A percentile compares a stretch with the other conserved stretches of the same genome.
Evolutionary conservation across 2,797 vertebrate genomes (phyloP).

Genomic region (Melopsittacus undulatus): DNA sequence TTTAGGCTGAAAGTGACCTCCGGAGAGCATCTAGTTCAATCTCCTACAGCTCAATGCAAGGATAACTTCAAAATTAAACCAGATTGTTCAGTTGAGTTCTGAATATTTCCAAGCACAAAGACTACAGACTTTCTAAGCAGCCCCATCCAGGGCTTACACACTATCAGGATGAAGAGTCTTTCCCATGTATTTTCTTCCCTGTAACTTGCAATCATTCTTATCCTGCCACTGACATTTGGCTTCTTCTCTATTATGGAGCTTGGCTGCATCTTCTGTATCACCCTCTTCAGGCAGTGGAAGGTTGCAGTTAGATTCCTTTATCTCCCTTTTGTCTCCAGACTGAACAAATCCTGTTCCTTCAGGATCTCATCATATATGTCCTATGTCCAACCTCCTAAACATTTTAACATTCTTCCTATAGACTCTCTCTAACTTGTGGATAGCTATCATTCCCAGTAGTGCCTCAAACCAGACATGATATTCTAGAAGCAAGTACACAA

Average conservation of each 20-base stretch:
- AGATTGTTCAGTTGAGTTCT: background rate
- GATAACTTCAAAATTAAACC: background rate
- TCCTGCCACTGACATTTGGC: background rate
- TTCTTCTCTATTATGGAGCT: background rate
- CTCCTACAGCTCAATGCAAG: background rate
- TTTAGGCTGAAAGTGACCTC: background rate
- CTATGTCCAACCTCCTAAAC: background rate
- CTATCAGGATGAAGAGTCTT: background rate
- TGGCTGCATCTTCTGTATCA: background rate
- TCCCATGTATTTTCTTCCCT: background rate
- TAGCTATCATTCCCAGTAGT: background rate
- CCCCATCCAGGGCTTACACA: background rate
- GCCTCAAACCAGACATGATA: background rate
- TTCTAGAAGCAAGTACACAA: background rate
- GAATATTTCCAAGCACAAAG: background rate
- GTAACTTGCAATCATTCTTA: background rate
- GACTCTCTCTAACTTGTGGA: background rate
- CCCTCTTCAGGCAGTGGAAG: background rate
- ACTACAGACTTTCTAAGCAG: background rate
- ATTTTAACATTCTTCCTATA: background rate
- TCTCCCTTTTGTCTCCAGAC: background rate
- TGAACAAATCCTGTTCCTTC: background rate
- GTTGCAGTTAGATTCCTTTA: background rate
- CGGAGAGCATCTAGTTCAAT: background rate
- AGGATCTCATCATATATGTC: background rate